Evolutionary conservation across 2,113 vertebrate species (phyloP).

Genomic region (Fregata magnificens): DNA sequence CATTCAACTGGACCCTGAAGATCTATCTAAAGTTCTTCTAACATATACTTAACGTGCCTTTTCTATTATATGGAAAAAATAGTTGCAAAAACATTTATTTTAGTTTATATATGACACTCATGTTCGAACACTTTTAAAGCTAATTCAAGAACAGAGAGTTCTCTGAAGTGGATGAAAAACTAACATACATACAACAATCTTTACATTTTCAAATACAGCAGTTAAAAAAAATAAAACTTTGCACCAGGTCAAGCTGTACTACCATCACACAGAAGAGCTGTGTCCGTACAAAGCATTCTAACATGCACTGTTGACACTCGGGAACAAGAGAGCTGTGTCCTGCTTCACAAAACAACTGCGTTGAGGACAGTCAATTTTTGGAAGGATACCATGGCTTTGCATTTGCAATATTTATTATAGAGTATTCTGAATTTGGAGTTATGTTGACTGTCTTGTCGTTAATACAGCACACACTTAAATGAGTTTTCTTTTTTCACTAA

Average conservation of each 20-base stretch:
- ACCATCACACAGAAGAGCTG: neutral
- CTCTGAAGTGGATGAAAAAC: neutral
- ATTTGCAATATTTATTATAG: neutral
- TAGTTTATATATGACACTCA: neutral
- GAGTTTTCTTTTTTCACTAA: neutral
- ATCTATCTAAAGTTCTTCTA: rapidly evolving
- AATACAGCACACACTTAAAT: neutral
- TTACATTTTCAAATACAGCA: neutral
- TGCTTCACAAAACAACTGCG: neutral
- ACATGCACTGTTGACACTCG: neutral
- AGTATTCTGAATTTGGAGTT: neutral
- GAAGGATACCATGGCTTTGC: neutral
- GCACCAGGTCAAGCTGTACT: neutral
- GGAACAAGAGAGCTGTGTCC: neutral
- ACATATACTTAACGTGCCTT: neutral
- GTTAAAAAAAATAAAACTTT: neutral
- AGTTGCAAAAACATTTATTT: neutral
- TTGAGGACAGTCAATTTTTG: neutral
- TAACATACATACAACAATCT: neutral
- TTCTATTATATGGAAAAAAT: neutral
- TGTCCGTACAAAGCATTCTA: neutral
- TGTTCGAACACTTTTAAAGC: neutral
- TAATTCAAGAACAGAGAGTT: neutral
- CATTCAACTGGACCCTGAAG: neutral
- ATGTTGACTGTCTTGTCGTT: neutral